These are phyloP conservation scores for Cuniculus paca DNA, from an alignment of 2,797 vertebrate species.

Conservation along the genomic window DNA sequence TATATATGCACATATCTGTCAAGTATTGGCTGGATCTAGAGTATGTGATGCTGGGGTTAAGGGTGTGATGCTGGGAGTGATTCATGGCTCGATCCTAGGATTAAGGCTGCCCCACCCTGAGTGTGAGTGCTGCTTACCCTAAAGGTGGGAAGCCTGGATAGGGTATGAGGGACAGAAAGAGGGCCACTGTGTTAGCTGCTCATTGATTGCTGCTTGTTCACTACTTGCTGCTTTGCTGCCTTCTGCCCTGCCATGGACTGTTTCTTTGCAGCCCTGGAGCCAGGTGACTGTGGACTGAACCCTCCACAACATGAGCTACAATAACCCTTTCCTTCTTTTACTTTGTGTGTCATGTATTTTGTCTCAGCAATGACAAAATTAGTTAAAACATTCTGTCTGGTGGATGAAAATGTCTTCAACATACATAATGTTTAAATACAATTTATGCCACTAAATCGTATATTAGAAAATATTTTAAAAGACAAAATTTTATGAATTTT, in stretches of 20 bases:
- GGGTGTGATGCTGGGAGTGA: not conserved
- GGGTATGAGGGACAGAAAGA: no score
- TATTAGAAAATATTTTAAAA: not conserved
- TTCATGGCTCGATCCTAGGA: not conserved
- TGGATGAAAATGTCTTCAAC: not conserved
- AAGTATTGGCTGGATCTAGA: not conserved
- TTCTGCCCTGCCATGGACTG: no score
- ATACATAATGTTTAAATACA: accelerated
- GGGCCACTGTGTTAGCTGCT: not conserved
- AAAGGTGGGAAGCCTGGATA: no score
- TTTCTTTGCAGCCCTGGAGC: not conserved
- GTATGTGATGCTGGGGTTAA: not conserved
- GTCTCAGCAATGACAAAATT: not conserved
- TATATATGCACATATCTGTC: not conserved
- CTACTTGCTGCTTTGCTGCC: no score
- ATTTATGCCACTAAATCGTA: accelerated
- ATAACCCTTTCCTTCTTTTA: not conserved
- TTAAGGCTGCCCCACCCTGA: not conserved
- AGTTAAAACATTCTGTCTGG: not conserved
- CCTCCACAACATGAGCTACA: not conserved
- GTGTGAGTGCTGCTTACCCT: not conserved
- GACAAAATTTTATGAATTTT: no score
- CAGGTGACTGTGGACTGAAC: not conserved
- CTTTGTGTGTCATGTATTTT: not conserved
- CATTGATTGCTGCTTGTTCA: not conserved